phyloP scores from a whole-genome alignment of 2,888 invertebrate species.

The Tiliacea aurago region DNA sequence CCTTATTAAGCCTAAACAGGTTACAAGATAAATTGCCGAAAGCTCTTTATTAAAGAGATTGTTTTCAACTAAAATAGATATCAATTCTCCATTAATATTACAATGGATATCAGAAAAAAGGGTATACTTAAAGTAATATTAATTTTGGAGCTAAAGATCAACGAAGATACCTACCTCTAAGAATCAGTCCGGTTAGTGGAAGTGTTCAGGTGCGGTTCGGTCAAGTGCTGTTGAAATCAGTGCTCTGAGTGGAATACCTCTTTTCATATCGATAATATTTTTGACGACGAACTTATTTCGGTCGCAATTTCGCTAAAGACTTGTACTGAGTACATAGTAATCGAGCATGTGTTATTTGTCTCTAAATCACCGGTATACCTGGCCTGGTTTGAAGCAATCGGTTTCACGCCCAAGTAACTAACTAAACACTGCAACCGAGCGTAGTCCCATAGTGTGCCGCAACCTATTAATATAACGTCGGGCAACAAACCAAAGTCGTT shows the following conservation, averaged over 20 bases:
- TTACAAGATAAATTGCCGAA: not conserved
- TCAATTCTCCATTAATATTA: conserved; percentile 6
- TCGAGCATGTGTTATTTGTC: conserved; percentile 1
- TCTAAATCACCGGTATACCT: not conserved
- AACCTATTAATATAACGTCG: not conserved
- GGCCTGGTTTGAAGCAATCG: not conserved
- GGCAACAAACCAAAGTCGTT: not conserved
- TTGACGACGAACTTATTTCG: conserved; percentile 18
- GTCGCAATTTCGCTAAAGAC: conserved; percentile 15
- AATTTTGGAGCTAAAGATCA: not conserved
- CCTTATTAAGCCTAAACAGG: not conserved
- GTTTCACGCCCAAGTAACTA: not conserved
- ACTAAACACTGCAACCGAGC: not conserved
- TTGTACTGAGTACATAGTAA: not conserved
- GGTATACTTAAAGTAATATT: conserved; percentile 2
- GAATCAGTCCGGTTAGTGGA: no score
- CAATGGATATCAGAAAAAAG: conserved; percentile 19
- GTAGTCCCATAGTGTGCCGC: not conserved
- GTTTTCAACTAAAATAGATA: not conserved
- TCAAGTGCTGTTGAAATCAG: no score
- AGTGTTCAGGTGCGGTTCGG: no score
- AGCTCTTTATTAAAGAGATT: not conserved
- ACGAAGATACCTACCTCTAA: not conserved
- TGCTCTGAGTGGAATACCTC: no score
- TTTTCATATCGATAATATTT: conserved; percentile 7